These are phyloP conservation scores for Cordilura impudica DNA, from an alignment of 2,888 invertebrate species.

Conservation along the genomic window DNA sequence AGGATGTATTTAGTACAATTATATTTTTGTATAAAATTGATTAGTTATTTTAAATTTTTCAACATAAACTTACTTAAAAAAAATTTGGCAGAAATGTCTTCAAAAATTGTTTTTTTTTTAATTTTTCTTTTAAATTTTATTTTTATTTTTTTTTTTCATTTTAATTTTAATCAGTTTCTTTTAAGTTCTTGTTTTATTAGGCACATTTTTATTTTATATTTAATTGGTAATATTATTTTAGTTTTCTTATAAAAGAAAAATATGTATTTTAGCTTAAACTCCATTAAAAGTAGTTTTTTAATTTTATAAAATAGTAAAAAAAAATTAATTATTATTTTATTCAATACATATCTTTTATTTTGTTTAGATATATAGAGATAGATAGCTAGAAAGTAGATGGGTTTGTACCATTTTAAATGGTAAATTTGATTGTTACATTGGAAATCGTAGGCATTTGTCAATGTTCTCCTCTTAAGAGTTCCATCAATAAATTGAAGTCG, in stretches of 20 bases:
- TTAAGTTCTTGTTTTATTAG: slow-evolving; percentile 55
- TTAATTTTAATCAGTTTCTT: slow-evolving; percentile 46
- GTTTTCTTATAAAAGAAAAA: slow-evolving; percentile 57
- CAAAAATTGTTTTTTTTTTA: slow-evolving; percentile 29
- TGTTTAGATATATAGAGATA: not conserved
- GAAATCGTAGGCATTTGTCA: slow-evolving; percentile 77
- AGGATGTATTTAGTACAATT: slow-evolving; percentile 37
- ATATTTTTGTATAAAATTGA: slow-evolving; percentile 32
- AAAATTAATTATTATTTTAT: slow-evolving; percentile 16
- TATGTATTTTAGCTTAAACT: slow-evolving; percentile 4
- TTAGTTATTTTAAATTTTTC: not conserved
- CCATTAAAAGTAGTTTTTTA: slow-evolving; percentile 45
- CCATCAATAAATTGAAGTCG: slow-evolving; percentile 96
- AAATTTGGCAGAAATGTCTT: slow-evolving; percentile 58
- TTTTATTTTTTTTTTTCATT: slow-evolving; percentile 18
- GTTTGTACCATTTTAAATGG: slow-evolving; percentile 18
- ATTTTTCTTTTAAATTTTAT: not conserved
- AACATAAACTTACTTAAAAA: slow-evolving; percentile 26
- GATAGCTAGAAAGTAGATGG: not conserved
- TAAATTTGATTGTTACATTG: slow-evolving; percentile 31
- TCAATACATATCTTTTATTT: slow-evolving; percentile 20
- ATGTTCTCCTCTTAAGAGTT: slow-evolving; percentile 95
- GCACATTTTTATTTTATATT: slow-evolving; percentile 52
- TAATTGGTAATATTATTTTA: slow-evolving; percentile 28
- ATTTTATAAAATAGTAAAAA: slow-evolving; percentile 67